phyloP scores from a whole-genome alignment of 30 jellyfish, hydroid and myxozoan genomes.

The Mastigias papua region DNA sequence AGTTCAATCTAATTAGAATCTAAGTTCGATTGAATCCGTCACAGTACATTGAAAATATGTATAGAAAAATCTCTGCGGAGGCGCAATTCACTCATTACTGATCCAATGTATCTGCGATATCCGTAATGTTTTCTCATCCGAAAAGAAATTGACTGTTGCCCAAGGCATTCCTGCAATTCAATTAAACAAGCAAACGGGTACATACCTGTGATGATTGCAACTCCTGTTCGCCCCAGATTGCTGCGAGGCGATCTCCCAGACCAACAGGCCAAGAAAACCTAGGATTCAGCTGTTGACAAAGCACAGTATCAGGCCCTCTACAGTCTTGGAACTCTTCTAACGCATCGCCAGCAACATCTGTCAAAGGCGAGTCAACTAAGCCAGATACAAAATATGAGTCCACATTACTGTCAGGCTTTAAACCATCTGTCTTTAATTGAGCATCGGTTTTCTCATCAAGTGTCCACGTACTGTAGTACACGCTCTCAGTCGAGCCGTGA shows the following conservation, averaged over 20 bases:
- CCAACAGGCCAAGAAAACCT: constrained; percentile 85
- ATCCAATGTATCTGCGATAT: too few species aligned
- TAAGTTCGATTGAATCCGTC: too few species aligned
- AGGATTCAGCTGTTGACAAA: constrained; percentile 77
- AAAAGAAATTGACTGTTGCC: background rate
- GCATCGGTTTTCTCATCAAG: constrained; percentile 49
- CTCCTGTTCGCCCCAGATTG: constrained; percentile 72
- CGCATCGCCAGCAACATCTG: constrained; percentile 18
- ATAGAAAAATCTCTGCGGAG: too few species aligned
- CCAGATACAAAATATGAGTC: constrained; percentile 59
- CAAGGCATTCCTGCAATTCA: background rate
- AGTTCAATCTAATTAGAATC: too few species aligned
- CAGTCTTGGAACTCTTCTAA: constrained; percentile 55
- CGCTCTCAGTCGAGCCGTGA: constrained; percentile 76
- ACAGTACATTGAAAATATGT: too few species aligned
- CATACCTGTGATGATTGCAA: constrained; percentile 46
- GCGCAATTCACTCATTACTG: too few species aligned
- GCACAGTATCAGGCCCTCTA: constrained; percentile 51
- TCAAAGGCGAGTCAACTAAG: constrained; percentile 11
- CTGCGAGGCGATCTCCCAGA: constrained; percentile 66
- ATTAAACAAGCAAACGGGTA: background rate
- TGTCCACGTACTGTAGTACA: constrained; percentile 84
- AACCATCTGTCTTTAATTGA: background rate
- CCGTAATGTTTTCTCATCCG: too few species aligned
- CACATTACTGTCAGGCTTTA: constrained; percentile 2